Conservation (phyloP, 2,888 invertebrate genomes). For the Blomia tropicalis region DNA sequence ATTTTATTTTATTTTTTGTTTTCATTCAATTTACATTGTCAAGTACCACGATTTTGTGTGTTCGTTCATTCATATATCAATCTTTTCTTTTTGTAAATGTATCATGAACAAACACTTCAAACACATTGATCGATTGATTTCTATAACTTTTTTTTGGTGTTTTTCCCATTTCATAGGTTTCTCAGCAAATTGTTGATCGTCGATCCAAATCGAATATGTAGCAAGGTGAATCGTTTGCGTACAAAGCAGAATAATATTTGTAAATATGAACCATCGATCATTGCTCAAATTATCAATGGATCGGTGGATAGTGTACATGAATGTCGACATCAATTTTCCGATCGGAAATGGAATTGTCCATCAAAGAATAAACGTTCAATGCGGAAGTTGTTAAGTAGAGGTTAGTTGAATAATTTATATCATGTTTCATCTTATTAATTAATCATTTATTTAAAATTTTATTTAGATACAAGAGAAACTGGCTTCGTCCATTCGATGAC, state of each 20-base stretch:
- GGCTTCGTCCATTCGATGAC: conserved; percentile 93
- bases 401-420: conserved; percentile 42
- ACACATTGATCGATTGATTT: too few relatives aligned
- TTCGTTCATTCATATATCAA: too few relatives aligned
- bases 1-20: too few relatives aligned
- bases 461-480: conserved; percentile 53
- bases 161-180: conserved; percentile 33
- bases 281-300: conserved; percentile 54
- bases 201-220: conserved; percentile 74
- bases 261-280: conserved; percentile 59
- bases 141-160: not conserved
- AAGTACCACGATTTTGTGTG: too few relatives aligned
- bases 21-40: too few relatives aligned
- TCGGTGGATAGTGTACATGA: conserved; percentile 64
- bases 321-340: conserved; percentile 70
- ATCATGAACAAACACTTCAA: too few relatives aligned
- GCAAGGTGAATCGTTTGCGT: conserved; percentile 58
- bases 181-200: conserved; percentile 60
- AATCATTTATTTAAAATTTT: conserved; percentile 11
- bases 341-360: conserved; percentile 75
- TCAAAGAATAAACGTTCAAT: conserved; percentile 54
- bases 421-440: not conserved
- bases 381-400: conserved; percentile 66
- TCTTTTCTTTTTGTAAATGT: too few relatives aligned
- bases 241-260: conserved; percentile 50